These are phyloP conservation scores for Syrrhaptes paradoxus DNA, from an alignment of 2,113 vertebrate species.

Conservation along the genomic window DNA sequence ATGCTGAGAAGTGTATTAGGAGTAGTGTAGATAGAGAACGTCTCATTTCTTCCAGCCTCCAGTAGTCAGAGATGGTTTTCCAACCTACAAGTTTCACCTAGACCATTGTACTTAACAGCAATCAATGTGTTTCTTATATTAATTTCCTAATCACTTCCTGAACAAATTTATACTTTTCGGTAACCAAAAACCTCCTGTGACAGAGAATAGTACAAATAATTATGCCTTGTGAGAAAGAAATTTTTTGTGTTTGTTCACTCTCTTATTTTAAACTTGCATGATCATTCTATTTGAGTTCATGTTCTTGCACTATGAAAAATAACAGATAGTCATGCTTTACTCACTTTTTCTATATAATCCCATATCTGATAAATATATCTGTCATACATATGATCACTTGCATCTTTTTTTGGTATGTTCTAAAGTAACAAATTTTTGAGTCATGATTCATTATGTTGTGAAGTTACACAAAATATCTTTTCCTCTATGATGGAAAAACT, in stretches of 20 bases:
- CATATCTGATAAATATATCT: no score
- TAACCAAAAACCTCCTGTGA: neutral
- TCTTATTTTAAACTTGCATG: neutral
- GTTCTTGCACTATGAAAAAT: neutral
- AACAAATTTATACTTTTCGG: neutral
- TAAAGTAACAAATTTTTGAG: neutral
- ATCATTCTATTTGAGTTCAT: neutral
- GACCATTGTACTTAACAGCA: neutral
- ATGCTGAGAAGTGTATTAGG: neutral
- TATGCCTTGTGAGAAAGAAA: neutral
- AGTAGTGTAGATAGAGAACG: neutral
- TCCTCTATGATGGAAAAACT: neutral
- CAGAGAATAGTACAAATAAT: neutral
- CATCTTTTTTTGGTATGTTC: neutral
- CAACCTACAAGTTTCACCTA: neutral
- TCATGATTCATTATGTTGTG: neutral
- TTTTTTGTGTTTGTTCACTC: neutral
- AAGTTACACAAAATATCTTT: neutral
- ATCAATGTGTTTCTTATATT: neutral
- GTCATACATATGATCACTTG: rapidly evolving
- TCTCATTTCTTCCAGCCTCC: neutral
- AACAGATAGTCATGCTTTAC: neutral
- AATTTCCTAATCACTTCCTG: neutral
- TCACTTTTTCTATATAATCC: neutral
- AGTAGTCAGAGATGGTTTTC: neutral